phyloP scores from a whole-genome alignment of 2,797 vertebrate species.

The Limosa lapponica region DNA sequence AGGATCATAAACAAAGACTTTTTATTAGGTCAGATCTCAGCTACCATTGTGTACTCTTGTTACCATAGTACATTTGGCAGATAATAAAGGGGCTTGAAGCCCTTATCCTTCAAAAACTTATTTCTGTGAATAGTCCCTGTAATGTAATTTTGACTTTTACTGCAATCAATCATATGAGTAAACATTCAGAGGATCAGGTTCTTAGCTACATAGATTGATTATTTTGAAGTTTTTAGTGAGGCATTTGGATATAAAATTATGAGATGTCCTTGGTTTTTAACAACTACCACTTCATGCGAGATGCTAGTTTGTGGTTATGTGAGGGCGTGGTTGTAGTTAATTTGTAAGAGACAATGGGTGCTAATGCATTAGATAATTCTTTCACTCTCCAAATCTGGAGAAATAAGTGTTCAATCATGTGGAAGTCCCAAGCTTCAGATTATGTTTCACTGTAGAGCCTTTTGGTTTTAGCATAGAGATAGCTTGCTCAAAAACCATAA shows the following conservation, averaged over 20 bases:
- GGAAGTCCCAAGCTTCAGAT: conserved; percentile 67
- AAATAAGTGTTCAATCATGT: conserved; percentile 64
- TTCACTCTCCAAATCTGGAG: conserved; percentile 13
- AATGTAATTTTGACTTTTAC: background rate
- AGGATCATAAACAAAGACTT: background rate
- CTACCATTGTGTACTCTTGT: background rate
- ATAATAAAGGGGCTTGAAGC: background rate
- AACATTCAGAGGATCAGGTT: background rate
- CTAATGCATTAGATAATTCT: background rate
- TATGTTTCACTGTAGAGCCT: conserved; percentile 65
- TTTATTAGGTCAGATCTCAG: background rate
- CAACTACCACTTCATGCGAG: background rate
- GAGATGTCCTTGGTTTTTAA: background rate
- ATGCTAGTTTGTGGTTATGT: background rate
- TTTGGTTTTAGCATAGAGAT: conserved; percentile 67
- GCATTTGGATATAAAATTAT: background rate
- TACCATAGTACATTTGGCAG: background rate
- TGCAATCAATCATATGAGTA: background rate
- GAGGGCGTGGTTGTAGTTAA: background rate
- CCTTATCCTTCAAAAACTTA: background rate
- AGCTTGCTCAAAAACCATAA: conserved; percentile 63
- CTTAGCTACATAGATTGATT: background rate
- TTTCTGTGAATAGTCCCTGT: background rate
- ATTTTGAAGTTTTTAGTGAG: background rate
- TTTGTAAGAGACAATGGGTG: background rate